Conservation (phyloP, 1,140 invertebrate genomes). For the Bombus terrestris region DNA sequence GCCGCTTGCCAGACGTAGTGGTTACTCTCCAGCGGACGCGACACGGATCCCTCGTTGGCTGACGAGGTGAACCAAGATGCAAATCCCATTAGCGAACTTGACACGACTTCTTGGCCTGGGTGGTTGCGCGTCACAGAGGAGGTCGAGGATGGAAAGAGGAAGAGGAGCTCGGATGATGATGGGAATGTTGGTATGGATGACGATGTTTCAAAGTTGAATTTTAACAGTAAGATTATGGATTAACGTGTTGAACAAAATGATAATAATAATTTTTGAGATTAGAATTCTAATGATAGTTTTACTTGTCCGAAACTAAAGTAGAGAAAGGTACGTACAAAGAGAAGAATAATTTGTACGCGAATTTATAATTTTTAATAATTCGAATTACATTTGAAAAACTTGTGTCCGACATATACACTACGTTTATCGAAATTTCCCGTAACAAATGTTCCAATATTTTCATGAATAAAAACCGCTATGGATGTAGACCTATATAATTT, state of each 20-base stretch:
- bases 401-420: no score
- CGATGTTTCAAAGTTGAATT: neutral
- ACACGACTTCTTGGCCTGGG: slow-evolving; percentile 67
- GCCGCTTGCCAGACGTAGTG: slow-evolving; percentile 39
- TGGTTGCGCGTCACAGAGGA: slow-evolving; percentile 13
- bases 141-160: neutral
- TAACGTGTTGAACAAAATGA: neutral
- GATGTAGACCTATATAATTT: no score
- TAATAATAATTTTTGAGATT: no score
- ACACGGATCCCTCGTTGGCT: slow-evolving; percentile 58
- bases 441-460: no score
- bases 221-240: neutral
- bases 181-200: slow-evolving; percentile 1
- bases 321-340: no score
- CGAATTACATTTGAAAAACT: no score
- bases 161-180: neutral
- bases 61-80: slow-evolving; percentile 65
- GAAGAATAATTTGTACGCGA: no score
- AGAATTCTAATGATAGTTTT: no score
- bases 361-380: no score
- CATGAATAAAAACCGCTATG: no score
- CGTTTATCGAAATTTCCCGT: no score
- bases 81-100: slow-evolving; percentile 76
- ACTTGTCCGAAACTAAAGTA: no score
- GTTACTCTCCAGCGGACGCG: slow-evolving; percentile 37